A percentile compares a stretch with the other conserved stretches of the same genome.
Evolutionary conservation across 2,888 invertebrate species (phyloP).

Genomic region (Drosophila subquinaria): DNA sequence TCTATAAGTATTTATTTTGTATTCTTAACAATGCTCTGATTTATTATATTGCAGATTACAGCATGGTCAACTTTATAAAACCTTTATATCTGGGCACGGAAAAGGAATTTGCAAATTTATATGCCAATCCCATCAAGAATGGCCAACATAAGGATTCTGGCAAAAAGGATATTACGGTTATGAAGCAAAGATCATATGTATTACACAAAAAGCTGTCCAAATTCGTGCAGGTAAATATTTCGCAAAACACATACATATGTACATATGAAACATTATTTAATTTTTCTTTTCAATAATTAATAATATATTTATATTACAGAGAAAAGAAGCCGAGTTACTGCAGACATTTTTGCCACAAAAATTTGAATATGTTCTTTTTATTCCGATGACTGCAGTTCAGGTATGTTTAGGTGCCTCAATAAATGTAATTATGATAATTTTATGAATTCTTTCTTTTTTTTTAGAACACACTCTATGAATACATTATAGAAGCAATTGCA

Average conservation of each 20-base stretch:
- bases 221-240: conserved; percentile 87
- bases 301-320: conserved; percentile 80
- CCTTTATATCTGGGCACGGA: conserved; percentile 93
- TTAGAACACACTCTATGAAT: conserved; percentile 83
- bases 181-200: conserved; percentile 95
- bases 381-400: conserved; percentile 91
- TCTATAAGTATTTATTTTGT: neutral
- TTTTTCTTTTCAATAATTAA: neutral
- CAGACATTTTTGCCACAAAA: conserved; percentile 93
- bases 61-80: conserved; percentile 97
- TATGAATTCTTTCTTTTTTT: neutral
- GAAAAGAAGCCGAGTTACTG: conserved; percentile 92
- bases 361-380: conserved; percentile 93
- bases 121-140: conserved; percentile 94
- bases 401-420: conserved; percentile 75
- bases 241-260: no score
- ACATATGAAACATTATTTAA: neutral
- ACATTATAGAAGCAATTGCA: conserved; percentile 83
- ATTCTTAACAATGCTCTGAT: neutral
- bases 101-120: conserved; percentile 91
- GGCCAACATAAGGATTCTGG: conserved; percentile 95
- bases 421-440: neutral
- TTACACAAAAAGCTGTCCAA: conserved; percentile 93
- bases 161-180: conserved; percentile 90
- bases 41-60: conserved; percentile 87